Base-by-base conservation (phyloP, 2,113 vertebrate genomes). In the Anguilla rostrata region DNA sequence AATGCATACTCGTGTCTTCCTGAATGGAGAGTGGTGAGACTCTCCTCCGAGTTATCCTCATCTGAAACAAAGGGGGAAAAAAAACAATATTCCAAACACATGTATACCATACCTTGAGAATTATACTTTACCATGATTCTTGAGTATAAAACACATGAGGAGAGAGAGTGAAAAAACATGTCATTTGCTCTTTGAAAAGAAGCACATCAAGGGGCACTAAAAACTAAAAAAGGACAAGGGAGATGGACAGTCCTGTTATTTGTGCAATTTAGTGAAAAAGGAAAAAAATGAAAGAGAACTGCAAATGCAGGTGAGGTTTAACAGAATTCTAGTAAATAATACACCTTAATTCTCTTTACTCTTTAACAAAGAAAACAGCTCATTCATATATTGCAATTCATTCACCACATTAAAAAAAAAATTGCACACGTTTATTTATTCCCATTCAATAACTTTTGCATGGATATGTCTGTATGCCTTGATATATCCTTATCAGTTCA, bases 1-100 rank as follows among this genome's bases (percentile, higher is more conserved):
- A 99, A 99, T 95, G 98, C 97, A 96, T 99, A 99, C 97, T 99
- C 98, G 20, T 99, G 98, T 95, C 98, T 96, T 97, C 98, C 98
- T 91, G 98, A 98, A 96, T 96, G 97, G 93, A 99, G 98, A 92
- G 95, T 98, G 95, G 97, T 97, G 94, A 99, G 97, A 88, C 97
- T 97, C 95, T 99, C 98, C 94, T 99, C 98, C 0, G 97, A 99
- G 94, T 97, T 98, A 92, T 99, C 98, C 91, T 99, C 98, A 86
- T 99, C 98, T 99, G 93, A 90, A 92, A 96, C 39, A 91, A 92
- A 95, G 92, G 89, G 93, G 90, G 18, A 60, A 60, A 66, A 71
- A 20, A 84, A 93, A 95, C 87, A 94, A 94, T 92, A 91, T 95
- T 96, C 94, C 95, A 95, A 94, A 95, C 94, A 94, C 90, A 89